Base-by-base conservation (phyloP, 37 sponge, comb jelly and placozoan genomes). In the Hormiphora californensis region DNA sequence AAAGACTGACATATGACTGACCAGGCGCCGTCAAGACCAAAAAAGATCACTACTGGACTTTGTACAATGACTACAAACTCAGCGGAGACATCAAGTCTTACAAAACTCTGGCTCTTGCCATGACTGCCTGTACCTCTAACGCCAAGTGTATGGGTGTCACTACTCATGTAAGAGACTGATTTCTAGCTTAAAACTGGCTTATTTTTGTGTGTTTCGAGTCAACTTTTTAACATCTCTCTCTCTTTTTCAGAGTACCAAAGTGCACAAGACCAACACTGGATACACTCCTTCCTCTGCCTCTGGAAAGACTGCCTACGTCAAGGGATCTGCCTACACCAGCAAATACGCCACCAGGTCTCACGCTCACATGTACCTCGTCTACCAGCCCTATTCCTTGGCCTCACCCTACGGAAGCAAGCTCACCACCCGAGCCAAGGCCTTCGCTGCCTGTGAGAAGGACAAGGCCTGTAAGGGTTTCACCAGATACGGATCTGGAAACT, bases 261-360 rank as follows among this genome's bases (percentile, higher is more conserved):
- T 21, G 7, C n/a, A 57, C n/a, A 57, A 28, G 30, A 25, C 27
- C 4, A 30, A 28, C n/a, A 57, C 5, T 4, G 61, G 61, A 57
- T 28, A 25, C 9, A 19, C 61, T 4, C 61, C 61, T 57, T 23
- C 27, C n/a, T 23, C 30, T 28, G 61, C 61, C 27, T 57, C 61
- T 12, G 61, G 61, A 5, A 57, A 57, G 61, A 57, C 61, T 19
- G 61, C 61, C 27, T 57, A 57, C 61, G 61, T 57, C 7, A 57
- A 57, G 61, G 61, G 61, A 57, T 57, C 61, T 15, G 9, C 30
- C 61, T 57, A 28, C 61, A 57, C 61, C 61, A 57, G 61, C 61
- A 5, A 5, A 4, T 57, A 57, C 61, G 9, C 61, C 27, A 25
- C 27, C 61, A 57, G 61, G n/a, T 28, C 23, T 12, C 27, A 25